A percentile compares a stretch with the other conserved stretches of the same genome.
Conservation (phyloP, 2,888 invertebrate species). For the Invenusta paracnida region DNA sequence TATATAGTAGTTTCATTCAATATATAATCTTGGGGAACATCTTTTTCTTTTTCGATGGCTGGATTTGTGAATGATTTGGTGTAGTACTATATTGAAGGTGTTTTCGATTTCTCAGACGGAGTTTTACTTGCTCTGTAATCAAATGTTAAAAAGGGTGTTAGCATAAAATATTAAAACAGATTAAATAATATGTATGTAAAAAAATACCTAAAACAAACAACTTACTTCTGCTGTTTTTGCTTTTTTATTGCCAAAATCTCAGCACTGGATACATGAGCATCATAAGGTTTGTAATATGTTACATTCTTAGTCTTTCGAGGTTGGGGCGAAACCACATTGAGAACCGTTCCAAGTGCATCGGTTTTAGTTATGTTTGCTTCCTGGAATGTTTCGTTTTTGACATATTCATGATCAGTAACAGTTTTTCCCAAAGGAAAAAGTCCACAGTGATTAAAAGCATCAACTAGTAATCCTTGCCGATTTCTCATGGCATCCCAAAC, state of each 20-base stretch:
- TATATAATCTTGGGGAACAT: background rate
- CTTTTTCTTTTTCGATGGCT: background rate
- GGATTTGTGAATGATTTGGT: background rate
- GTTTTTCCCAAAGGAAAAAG: conserved; percentile 13
- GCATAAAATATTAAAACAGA: background rate
- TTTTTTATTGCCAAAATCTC: too few species aligned
- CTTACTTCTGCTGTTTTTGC: too few species aligned
- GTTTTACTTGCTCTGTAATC: background rate
- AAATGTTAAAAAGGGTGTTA: background rate
- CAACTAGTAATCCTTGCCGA: background rate
- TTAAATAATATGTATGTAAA: background rate
- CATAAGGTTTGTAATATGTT: too few species aligned
- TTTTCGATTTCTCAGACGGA: background rate
- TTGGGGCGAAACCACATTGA: too few species aligned
- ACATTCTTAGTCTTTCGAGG: too few species aligned
- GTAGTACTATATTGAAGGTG: background rate
- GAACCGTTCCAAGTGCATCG: too few species aligned
- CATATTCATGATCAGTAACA: too few species aligned
- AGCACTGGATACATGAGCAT: too few species aligned
- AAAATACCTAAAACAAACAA: too few species aligned
- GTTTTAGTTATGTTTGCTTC: too few species aligned
- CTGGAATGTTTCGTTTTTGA: too few species aligned
- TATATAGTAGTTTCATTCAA: background rate
- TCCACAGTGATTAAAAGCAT: conserved; percentile 5
- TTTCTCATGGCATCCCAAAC: background rate